A percentile compares a stretch with the other conserved stretches of the same genome.
These are phyloP conservation scores for Tympanuchus pallidicinctus DNA, from an alignment of 2,113 vertebrate genomes.

Conservation along the genomic window DNA sequence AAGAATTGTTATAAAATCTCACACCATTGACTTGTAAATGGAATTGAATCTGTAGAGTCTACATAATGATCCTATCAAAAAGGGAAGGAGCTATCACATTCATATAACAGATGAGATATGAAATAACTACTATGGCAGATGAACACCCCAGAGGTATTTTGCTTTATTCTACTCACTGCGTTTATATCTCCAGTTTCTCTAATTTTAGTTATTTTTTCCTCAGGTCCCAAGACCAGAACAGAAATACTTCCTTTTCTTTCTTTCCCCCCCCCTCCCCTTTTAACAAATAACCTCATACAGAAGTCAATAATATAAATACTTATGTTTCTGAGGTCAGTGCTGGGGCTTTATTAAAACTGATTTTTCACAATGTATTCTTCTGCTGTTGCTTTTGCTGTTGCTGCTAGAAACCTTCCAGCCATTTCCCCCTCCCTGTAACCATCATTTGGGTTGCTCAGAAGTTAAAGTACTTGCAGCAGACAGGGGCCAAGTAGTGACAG, in stretches of 20 bases:
- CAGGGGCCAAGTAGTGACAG: background rate
- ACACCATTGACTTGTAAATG: conserved; percentile 87
- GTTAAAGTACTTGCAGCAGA: background rate
- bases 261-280: background rate
- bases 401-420: conserved; percentile 49
- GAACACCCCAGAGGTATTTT: conserved; percentile 83
- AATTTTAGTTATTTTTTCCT: conserved; percentile 81
- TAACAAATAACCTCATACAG: conserved; percentile 75
- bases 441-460: background rate
- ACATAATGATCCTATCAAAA: conserved; percentile 82
- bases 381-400: conserved; percentile 27
- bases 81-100: conserved; percentile 75
- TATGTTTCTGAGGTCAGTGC: conserved; percentile 75
- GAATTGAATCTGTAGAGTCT: conserved; percentile 80
- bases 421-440: background rate
- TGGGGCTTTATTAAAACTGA: conserved; percentile 82
- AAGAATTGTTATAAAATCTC: conserved; percentile 81
- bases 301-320: conserved; percentile 82
- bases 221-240: conserved; percentile 76
- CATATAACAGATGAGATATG: conserved; percentile 81
- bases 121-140: conserved; percentile 78
- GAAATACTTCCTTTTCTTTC: conserved; percentile 57
- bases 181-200: conserved; percentile 79
- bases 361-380: conserved; percentile 78
- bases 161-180: conserved; percentile 78